Conservation (phyloP, 2,113 vertebrate species). For the Nothoprocta pentlandii region DNA sequence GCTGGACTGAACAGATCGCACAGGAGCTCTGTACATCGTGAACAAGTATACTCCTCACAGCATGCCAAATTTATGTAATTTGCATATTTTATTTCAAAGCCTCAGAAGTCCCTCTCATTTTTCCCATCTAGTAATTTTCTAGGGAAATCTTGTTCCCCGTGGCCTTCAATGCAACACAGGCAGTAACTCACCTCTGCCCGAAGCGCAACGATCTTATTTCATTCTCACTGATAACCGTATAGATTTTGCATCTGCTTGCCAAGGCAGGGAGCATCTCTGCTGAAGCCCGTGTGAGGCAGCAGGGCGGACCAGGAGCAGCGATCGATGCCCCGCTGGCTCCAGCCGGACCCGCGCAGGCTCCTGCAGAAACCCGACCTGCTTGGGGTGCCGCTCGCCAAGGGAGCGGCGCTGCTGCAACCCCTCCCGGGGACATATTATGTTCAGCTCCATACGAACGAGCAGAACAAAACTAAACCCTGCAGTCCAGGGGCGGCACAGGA, state of each 20-base stretch:
- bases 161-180: neutral
- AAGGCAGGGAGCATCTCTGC: neutral
- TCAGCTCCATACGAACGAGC: neutral
- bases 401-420: neutral
- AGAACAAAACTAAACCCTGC: neutral
- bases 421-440: neutral
- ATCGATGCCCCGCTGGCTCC: neutral
- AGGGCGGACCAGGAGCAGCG: neutral
- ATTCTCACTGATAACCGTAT: neutral
- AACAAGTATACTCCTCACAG: neutral
- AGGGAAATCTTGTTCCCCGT: neutral
- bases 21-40: neutral
- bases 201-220: neutral
- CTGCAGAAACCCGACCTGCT: fast-evolving
- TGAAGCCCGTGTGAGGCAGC: fast-evolving
- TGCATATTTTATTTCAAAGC: slow-evolving; percentile 41
- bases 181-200: slow-evolving; percentile 19
- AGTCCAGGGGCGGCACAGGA: neutral
- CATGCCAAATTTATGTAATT: slow-evolving; percentile 36
- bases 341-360: fast-evolving
- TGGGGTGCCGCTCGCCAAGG: neutral
- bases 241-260: neutral
- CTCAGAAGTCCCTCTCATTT: slow-evolving; percentile 46
- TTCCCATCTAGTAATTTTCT: slow-evolving; percentile 25
- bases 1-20: neutral